Conservation (phyloP, 2,888 invertebrate species). For the Chouioia cunea region DNA sequence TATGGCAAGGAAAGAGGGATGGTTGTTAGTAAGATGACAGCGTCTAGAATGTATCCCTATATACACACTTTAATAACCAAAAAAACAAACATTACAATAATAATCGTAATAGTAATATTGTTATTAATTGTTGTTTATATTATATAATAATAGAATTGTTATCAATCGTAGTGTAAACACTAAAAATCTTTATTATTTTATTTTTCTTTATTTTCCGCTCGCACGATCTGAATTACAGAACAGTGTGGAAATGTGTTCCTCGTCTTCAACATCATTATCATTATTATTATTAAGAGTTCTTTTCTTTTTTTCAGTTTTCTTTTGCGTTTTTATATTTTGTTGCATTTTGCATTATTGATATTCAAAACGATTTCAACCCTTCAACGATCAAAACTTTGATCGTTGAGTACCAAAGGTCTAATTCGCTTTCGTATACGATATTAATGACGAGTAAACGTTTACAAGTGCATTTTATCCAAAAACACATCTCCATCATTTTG, state of each 20-base stretch:
- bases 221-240: constrained; percentile 40
- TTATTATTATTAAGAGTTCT: constrained; percentile 45
- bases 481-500: constrained; percentile 58
- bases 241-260: constrained; percentile 22
- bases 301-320: constrained; percentile 42
- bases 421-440: constrained; percentile 49
- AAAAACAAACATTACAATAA: constrained; percentile 66
- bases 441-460: constrained; percentile 60
- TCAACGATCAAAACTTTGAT: no score
- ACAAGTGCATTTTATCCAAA: constrained; percentile 58
- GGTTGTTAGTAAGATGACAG: constrained; percentile 31
- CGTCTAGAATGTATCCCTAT: constrained; percentile 61
- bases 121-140: constrained; percentile 43
- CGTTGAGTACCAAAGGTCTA: no score
- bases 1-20: constrained; percentile 4
- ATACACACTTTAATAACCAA: constrained; percentile 69
- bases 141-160: constrained; percentile 64
- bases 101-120: constrained; percentile 52
- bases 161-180: constrained; percentile 67
- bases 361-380: no score
- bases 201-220: constrained; percentile 33
- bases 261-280: constrained; percentile 46
- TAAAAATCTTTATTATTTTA: constrained; percentile 62
- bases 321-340: constrained; percentile 13
- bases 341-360: constrained; percentile 39